Evolutionary conservation across 2,113 vertebrate species (phyloP).

Genomic region (Asarcornis scutulata): DNA sequence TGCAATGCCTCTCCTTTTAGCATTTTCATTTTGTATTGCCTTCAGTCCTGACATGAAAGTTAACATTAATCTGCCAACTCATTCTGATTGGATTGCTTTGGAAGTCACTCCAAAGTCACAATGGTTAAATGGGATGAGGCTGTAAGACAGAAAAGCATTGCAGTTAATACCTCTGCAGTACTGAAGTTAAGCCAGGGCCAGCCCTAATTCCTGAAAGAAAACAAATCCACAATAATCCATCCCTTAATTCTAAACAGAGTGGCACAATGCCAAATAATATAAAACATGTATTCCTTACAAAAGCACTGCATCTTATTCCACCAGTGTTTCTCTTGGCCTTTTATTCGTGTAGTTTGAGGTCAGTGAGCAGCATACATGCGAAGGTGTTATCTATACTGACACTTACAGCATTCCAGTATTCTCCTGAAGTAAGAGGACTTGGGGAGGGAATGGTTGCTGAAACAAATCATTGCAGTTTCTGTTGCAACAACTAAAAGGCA

Average conservation of each 20-base stretch:
- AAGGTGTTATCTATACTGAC: conserved; percentile 46
- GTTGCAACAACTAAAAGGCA: neutral
- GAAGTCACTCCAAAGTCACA: conserved; percentile 84
- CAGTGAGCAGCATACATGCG: conserved; percentile 36
- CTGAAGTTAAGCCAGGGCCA: conserved; percentile 84
- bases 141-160: conserved; percentile 80
- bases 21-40: conserved; percentile 70
- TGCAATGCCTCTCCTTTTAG: conserved; percentile 47
- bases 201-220: conserved; percentile 87
- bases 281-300: conserved; percentile 57
- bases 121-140: conserved; percentile 77
- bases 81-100: conserved; percentile 83
- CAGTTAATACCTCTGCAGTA: conserved; percentile 82
- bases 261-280: conserved; percentile 69
- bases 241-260: conserved; percentile 82
- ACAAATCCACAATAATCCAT: conserved; percentile 87
- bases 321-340: conserved; percentile 44
- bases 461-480: neutral
- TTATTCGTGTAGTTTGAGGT: conserved; percentile 67
- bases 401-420: conserved; percentile 18
- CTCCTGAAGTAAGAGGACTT: conserved; percentile 39
- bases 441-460: neutral
- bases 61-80: conserved; percentile 80
- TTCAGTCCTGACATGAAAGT: conserved; percentile 79
- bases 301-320: conserved; percentile 51